Evolutionary conservation across 2,888 invertebrate species (phyloP), one percentile per base, ranked within the genome.

Genomic region (Thumatha senex): DNA sequence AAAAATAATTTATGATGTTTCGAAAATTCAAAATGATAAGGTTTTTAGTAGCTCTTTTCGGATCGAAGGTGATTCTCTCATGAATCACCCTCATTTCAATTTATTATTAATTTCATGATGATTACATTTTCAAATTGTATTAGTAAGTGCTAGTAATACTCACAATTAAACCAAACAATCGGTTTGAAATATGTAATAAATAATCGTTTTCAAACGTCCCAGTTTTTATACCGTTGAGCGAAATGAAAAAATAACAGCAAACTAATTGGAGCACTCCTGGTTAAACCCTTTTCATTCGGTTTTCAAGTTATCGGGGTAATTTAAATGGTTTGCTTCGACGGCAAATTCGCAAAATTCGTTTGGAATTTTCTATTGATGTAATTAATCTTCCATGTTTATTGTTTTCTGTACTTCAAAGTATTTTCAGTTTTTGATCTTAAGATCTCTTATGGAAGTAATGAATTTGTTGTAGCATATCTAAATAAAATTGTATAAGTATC

Each of bases 221-320:
- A 84, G 73, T 86, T 67, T 73, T 73, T 67, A 72, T 74, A 76
- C 63, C 76, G 70, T 56, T 65, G 79, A 77, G 67, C 71, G 82
- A 67, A 89, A 89, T 88, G 78, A 79, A 90, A 90, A 89, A 90
- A 90, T 90, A 89, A 89, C 90, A 89, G 86, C 86, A 81, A 86
- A 82, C 86, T 90, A 90, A 91, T 91, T 91, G 90, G 88, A 82
- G 70, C 77, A 82, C 86, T 87, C 82, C 82, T 82, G 84, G 79
- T 82, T 80, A 83, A 88, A 85, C 88, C 89, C 89, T 78, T 89
- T 89, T 82, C 85, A 81, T 85, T 86, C 78, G 78, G 78, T 84
- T 86, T 82, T 82, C 85, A 83, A 90, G 89, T 88, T 86, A 86
- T 85, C 84, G 84, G 51, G 76, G 84, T 89, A 89, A 89, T 89